A percentile compares a stretch with the other conserved stretches of the same genome.
These are phyloP conservation scores for Megalonaias nervosa DNA, from an alignment of 1,140 invertebrate genomes.

Conservation along the genomic window DNA sequence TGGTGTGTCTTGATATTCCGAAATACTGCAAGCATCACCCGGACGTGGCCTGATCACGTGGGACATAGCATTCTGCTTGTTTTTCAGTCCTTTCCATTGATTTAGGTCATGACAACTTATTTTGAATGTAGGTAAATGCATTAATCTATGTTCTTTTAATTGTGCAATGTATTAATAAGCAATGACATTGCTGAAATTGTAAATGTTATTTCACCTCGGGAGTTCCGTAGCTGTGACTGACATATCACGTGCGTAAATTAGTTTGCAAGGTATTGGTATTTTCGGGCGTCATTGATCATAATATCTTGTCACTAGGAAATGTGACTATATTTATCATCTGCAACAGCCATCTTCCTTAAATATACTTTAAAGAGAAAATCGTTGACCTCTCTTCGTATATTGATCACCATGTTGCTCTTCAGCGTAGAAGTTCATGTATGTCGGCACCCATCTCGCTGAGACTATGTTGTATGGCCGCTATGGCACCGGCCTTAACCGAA, in stretches of 20 bases:
- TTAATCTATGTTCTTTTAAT: too few species aligned
- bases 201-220: too few species aligned
- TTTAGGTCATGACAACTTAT: too few species aligned
- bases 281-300: neutral
- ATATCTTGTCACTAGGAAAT: neutral
- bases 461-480: conserved; percentile 68
- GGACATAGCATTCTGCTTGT: too few species aligned
- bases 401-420: conserved; percentile 4
- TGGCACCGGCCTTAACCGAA: conserved; percentile 68
- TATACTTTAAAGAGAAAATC: conserved; percentile 5
- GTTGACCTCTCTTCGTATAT: too few species aligned
- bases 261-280: neutral
- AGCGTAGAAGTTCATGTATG: conserved; percentile 40
- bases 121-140: too few species aligned
- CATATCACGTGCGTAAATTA: conserved; percentile 3
- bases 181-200: too few species aligned
- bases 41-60: too few species aligned
- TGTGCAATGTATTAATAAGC: too few species aligned
- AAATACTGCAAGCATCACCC: neutral
- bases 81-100: too few species aligned
- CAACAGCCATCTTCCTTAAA: neutral
- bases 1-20: conserved; percentile 21
- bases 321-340: neutral
- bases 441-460: conserved; percentile 60
- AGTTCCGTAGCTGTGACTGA: too few species aligned